Conservation (phyloP, 2,113 vertebrate species). For the Conger conger region DNA sequence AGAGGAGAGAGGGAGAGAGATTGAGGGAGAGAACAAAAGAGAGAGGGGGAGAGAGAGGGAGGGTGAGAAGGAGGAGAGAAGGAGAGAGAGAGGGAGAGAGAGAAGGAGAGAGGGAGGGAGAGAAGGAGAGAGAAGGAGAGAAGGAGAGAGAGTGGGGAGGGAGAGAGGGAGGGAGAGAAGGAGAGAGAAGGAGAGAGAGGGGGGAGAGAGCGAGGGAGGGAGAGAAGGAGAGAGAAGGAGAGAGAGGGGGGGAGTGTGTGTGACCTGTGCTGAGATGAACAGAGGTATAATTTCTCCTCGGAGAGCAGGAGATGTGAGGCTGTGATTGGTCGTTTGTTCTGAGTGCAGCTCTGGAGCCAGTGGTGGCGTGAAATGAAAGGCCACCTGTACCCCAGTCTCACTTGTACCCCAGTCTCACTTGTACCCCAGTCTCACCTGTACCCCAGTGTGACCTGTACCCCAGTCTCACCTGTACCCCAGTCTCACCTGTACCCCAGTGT, state of each 20-base stretch:
- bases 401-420: too few relatives aligned
- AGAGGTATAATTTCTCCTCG: neutral
- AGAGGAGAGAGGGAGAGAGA: neutral
- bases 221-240: neutral
- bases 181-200: neutral
- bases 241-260: neutral
- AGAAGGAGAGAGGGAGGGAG: too few relatives aligned
- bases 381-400: neutral
- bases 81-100: too few relatives aligned
- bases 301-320: neutral
- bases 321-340: neutral
- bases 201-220: neutral
- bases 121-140: too few relatives aligned
- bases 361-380: neutral
- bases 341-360: neutral
- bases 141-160: too few relatives aligned
- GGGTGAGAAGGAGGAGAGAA: too few relatives aligned
- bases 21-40: too few relatives aligned
- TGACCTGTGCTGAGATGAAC: neutral
- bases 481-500: too few relatives aligned
- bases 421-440: too few relatives aligned
- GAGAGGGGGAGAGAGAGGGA: too few relatives aligned
- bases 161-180: neutral
- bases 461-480: too few relatives aligned
- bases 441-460: too few relatives aligned